Conservation (phyloP, 2,888 invertebrate genomes). For the Morpho helenor region DNA sequence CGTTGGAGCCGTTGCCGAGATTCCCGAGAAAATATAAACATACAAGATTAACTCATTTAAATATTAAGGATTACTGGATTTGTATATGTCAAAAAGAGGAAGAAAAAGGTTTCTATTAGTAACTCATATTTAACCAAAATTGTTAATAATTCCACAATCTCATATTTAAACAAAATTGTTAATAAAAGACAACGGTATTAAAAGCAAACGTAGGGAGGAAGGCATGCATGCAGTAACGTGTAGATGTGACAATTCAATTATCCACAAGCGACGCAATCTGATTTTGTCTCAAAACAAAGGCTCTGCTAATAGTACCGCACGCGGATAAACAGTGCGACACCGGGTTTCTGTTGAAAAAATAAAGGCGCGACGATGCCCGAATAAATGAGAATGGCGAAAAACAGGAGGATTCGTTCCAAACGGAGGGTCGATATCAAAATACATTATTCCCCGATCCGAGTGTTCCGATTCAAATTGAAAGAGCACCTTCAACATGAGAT, state of each 20-base stretch:
- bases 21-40: too few relatives aligned
- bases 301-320: constrained; percentile 67
- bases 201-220: background rate
- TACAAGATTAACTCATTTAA: too few relatives aligned
- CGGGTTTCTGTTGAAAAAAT: constrained; percentile 73
- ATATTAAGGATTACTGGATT: too few relatives aligned
- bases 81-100: too few relatives aligned
- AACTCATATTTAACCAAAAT: background rate
- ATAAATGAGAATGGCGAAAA: constrained; percentile 78
- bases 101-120: too few relatives aligned
- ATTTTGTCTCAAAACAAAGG: constrained; percentile 70
- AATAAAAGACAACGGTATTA: background rate
- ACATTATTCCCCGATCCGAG: constrained; percentile 79
- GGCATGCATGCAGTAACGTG: constrained; percentile 20
- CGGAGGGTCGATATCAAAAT: constrained; percentile 78
- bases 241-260: constrained; percentile 64
- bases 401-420: constrained; percentile 74
- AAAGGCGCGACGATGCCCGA: constrained; percentile 76
- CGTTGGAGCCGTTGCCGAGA: too few relatives aligned
- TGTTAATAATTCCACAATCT: background rate
- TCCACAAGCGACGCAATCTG: constrained; percentile 61
- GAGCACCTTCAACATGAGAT: constrained; percentile 79
- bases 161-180: background rate
- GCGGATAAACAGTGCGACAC: constrained; percentile 69
- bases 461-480: constrained; percentile 80